phyloP scores from a whole-genome alignment of 2,888 invertebrate genomes.

The Rugalucina vietnamica region DNA sequence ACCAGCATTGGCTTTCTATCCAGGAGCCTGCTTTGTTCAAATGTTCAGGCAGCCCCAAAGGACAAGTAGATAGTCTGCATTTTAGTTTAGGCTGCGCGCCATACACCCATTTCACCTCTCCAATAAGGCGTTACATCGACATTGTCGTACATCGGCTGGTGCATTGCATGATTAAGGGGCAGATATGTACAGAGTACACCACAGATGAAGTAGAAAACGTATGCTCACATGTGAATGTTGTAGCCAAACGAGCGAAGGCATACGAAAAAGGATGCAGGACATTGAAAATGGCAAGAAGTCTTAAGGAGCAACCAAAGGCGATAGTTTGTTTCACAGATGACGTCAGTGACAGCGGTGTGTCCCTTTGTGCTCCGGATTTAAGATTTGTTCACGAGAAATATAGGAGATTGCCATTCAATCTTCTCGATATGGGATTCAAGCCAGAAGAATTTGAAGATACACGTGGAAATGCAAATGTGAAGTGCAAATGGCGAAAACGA shows the following conservation, averaged over 20 bases:
- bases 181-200: conserved; percentile 44
- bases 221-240: conserved; percentile 60
- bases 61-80: conserved; percentile 31
- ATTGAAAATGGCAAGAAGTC: conserved; percentile 48
- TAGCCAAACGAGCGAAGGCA: conserved; percentile 55
- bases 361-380: conserved; percentile 59
- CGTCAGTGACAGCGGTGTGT: conserved; percentile 60
- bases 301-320: conserved; percentile 45
- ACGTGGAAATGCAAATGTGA: conserved; percentile 32
- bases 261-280: conserved; percentile 60
- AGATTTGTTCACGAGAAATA: conserved; percentile 37
- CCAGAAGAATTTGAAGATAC: conserved; percentile 51
- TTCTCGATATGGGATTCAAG: conserved; percentile 59
- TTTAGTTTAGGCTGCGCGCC: conserved; percentile 47
- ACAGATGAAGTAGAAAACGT: conserved; percentile 52
- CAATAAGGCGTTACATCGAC: conserved; percentile 56
- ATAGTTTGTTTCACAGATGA: conserved; percentile 55
- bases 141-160: conserved; percentile 55
- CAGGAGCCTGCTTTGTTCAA: conserved; percentile 60
- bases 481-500: conserved; percentile 60
- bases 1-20: conserved; percentile 59
- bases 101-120: conserved; percentile 59
- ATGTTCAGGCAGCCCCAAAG: conserved; percentile 44
- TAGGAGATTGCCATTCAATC: conserved; percentile 55
- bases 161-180: conserved; percentile 52